Conservation (phyloP, 2,797 vertebrate genomes). For the Heterohyrax brucei region DNA sequence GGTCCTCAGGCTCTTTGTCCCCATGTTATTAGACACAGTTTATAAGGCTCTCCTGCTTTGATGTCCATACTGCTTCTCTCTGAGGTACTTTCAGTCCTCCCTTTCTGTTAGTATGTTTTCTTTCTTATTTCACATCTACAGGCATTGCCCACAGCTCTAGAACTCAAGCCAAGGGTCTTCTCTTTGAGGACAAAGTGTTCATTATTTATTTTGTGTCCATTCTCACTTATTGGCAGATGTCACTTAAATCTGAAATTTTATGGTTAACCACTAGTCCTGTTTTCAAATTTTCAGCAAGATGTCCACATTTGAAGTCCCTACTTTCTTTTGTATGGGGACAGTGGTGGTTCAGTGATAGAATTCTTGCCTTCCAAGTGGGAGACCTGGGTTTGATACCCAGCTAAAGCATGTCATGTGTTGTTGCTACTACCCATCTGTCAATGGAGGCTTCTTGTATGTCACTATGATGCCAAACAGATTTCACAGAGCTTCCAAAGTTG, state of each 20-base stretch:
- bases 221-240: not conserved
- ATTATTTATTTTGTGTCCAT: constrained; percentile 41
- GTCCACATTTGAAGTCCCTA: not conserved
- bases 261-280: not conserved
- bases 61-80: not conserved
- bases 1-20: not conserved
- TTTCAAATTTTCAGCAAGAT: not conserved
- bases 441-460: not conserved
- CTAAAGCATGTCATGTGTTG: not conserved
- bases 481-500: not conserved
- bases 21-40: constrained; percentile 8
- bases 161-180: not conserved
- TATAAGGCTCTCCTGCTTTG: not conserved
- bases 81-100: not conserved
- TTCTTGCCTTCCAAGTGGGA: not conserved
- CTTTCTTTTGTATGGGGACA: constrained; percentile 19
- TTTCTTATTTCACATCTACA: constrained; percentile 43
- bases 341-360: not conserved
- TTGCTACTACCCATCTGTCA: not conserved
- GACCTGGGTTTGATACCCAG: not conserved
- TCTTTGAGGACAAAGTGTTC: constrained; percentile 38
- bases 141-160: not conserved
- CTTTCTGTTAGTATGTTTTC: not conserved
- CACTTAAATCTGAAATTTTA: constrained; percentile 28
- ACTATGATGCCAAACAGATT: not conserved